Percentiles rank a stretch among this genome's conserved stretches.
Conservation (phyloP, 1,140 invertebrate genomes). For the Sitodiplosis mosellana region DNA sequence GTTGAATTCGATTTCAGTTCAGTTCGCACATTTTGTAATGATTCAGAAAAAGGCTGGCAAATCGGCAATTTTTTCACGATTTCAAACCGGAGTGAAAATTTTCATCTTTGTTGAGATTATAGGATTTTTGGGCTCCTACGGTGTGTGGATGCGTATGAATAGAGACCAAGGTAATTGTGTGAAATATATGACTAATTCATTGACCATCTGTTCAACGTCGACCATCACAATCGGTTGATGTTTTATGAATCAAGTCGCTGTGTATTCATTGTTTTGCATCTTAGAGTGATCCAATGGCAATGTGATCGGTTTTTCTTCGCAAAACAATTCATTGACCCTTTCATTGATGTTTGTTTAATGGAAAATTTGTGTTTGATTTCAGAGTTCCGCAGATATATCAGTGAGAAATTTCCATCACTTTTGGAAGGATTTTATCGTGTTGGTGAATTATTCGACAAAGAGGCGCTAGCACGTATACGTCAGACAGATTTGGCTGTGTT, state of each 20-base stretch:
- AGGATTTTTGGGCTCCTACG: conserved; percentile 33
- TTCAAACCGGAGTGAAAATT: conserved; percentile 28
- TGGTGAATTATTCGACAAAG: conserved; percentile 33
- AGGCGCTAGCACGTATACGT: conserved; percentile 19
- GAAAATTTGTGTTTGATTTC: conserved; percentile 9
- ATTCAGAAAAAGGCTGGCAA: too few species aligned
- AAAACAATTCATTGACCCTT: neutral
- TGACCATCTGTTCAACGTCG: neutral
- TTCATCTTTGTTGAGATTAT: conserved; percentile 32
- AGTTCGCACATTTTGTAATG: too few species aligned
- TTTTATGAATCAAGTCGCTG: neutral
- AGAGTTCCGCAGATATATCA: conserved; percentile 38
- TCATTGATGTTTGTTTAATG: neutral
- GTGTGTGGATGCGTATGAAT: conserved; percentile 37
- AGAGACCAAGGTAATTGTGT: conserved; percentile 33
- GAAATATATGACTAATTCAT: neutral
- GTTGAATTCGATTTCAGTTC: too few species aligned
- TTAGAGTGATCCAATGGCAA: neutral
- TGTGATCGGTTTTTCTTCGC: neutral
- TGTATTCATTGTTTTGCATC: neutral
- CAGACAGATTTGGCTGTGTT: conserved; percentile 29
- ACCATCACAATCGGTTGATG: too few species aligned
- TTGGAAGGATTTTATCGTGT: conserved; percentile 37
- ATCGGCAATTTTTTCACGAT: conserved; percentile 23
- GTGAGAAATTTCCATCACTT: conserved; percentile 36